Conservation (phyloP, 2,113 vertebrate genomes). For the Ailurus styani region DNA sequence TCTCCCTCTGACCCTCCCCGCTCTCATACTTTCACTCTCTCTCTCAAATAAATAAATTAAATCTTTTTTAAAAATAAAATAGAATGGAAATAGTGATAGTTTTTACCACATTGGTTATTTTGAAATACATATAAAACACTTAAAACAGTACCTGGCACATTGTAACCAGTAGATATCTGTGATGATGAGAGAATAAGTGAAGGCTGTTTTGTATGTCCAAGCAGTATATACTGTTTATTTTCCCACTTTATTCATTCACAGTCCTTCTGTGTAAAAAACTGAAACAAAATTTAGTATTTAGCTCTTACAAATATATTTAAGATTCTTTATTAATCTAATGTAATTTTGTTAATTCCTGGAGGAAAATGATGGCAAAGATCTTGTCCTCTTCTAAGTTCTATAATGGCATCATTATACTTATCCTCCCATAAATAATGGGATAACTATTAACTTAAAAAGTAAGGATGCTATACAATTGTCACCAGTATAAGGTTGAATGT, state of each 20-base stretch:
- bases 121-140: constrained; percentile 27
- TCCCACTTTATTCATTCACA: neutral
- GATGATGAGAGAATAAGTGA: neutral
- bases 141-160: neutral
- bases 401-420: neutral
- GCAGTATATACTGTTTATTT: neutral
- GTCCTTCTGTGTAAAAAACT: neutral
- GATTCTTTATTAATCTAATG: neutral
- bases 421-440: neutral
- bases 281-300: neutral
- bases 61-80: neutral
- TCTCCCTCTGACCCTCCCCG: neutral
- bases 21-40: neutral
- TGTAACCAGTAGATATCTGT: neutral
- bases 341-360: neutral
- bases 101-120: neutral
- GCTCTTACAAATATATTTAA: constrained; percentile 31
- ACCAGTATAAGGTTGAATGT: neutral
- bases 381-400: neutral
- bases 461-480: neutral
- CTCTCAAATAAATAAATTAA: neutral
- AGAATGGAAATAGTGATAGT: neutral
- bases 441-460: constrained; percentile 32
- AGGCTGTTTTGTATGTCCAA: neutral
- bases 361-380: neutral